These are phyloP conservation scores for Smittia sp. DNA, from an alignment of 2,888 invertebrate species.

Conservation along the genomic window DNA sequence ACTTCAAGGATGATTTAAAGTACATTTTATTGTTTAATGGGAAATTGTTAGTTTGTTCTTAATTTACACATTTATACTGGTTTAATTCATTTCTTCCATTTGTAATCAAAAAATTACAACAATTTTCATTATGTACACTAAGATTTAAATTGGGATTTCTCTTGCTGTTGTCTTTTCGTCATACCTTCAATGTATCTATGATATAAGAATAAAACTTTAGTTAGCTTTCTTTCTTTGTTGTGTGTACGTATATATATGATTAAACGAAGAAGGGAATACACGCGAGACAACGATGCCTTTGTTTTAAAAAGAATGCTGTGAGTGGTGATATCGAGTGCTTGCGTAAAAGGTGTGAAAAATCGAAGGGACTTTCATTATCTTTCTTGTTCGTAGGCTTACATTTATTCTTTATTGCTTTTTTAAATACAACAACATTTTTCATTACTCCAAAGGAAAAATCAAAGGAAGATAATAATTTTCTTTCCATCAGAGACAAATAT, in stretches of 20 bases:
- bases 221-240: conserved; percentile 3
- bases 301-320: not conserved
- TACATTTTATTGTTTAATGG: not conserved
- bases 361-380: not conserved
- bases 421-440: conserved; percentile 27
- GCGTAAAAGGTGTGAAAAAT: conserved; percentile 30
- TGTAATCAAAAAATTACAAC: conserved; percentile 37
- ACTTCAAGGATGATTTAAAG: not conserved
- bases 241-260: conserved; percentile 33
- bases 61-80: conserved; percentile 35
- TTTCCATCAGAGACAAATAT: conserved; percentile 16
- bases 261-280: not conserved
- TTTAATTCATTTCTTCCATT: not conserved
- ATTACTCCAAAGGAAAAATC: not conserved
- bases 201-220: conserved; percentile 33
- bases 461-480: not conserved
- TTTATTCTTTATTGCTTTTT: conserved; percentile 30
- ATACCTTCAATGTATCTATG: not conserved
- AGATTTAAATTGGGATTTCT: not conserved
- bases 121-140: conserved; percentile 23
- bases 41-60: conserved; percentile 24
- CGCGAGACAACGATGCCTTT: not conserved
- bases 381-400: not conserved
- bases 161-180: conserved; percentile 15
- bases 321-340: conserved; percentile 27